Evolutionary conservation across 1,140 invertebrate genomes (phyloP).

Genomic region (Neuroterus valhalla): DNA sequence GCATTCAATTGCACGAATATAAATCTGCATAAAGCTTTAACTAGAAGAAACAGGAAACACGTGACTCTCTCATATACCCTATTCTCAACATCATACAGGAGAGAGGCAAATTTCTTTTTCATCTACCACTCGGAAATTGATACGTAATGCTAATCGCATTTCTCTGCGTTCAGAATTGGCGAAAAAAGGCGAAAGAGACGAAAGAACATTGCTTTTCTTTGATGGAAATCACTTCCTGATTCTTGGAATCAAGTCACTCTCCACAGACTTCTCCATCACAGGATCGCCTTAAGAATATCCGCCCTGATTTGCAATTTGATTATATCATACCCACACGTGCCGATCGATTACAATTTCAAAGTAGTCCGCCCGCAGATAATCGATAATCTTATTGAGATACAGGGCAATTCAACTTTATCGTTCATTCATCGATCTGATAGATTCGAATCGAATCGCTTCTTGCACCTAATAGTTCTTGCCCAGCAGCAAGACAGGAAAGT

Average conservation of each 20-base stretch:
- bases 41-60: constrained; percentile 47
- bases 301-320: constrained; percentile 61
- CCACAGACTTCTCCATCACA: background rate
- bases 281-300: constrained; percentile 51
- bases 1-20: constrained; percentile 23
- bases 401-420: background rate
- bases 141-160: constrained; percentile 49
- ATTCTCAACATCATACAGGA: constrained; percentile 41
- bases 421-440: constrained; percentile 10
- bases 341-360: constrained; percentile 66
- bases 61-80: constrained; percentile 40
- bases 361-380: constrained; percentile 45
- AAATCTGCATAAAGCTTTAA: constrained; percentile 32
- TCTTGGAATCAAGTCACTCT: constrained; percentile 46
- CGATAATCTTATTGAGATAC: constrained; percentile 1
- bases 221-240: constrained; percentile 71
- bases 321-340: constrained; percentile 61
- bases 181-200: constrained; percentile 49
- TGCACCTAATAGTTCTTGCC: background rate
- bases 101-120: constrained; percentile 45
- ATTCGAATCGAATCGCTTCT: background rate
- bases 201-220: constrained; percentile 37
- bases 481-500: background rate
- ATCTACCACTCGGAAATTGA: constrained; percentile 39
- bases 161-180: constrained; percentile 48